These are phyloP conservation scores for Typhlichthys eigenmanni DNA, from an alignment of 2,797 vertebrate species.

Conservation along the genomic window DNA sequence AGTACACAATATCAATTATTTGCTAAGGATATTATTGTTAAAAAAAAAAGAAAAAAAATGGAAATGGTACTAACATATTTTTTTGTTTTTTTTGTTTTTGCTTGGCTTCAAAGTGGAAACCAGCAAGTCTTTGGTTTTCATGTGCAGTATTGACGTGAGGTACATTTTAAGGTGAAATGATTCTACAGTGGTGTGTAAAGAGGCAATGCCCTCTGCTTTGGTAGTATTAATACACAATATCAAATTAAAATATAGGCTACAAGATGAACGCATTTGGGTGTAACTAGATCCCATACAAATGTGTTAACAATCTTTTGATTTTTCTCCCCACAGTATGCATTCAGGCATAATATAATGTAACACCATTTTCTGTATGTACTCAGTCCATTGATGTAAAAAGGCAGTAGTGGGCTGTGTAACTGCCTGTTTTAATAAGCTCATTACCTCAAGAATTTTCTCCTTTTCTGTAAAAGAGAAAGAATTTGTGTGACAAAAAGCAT, in stretches of 20 bases:
- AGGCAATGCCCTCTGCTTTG: slow-evolving; percentile 88
- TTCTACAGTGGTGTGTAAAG: slow-evolving; percentile 91
- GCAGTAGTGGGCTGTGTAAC: slow-evolving; percentile 82
- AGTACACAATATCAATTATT: slow-evolving; percentile 86
- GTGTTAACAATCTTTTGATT: slow-evolving; percentile 78
- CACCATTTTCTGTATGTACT: slow-evolving; percentile 87
- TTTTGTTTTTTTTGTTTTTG: slow-evolving; percentile 72
- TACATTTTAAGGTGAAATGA: slow-evolving; percentile 91
- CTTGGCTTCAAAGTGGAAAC: slow-evolving; percentile 95
- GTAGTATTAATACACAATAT: slow-evolving; percentile 87
- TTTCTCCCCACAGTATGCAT: slow-evolving; percentile 86
- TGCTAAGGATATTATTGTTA: slow-evolving; percentile 89
- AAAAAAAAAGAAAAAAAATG: slow-evolving; percentile 72
- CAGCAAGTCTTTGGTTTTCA: slow-evolving; percentile 93
- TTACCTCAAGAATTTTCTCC: slow-evolving; percentile 99
- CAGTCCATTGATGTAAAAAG: slow-evolving; percentile 83
- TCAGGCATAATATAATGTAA: slow-evolving; percentile 88
- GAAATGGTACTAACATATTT: slow-evolving; percentile 77
- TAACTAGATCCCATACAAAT: slow-evolving; percentile 85
- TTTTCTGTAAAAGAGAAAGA: slow-evolving; percentile 86
- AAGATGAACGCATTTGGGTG: slow-evolving; percentile 83
- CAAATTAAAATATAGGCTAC: slow-evolving; percentile 71
- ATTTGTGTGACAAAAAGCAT: slow-evolving; percentile 81
- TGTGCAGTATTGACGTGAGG: slow-evolving; percentile 99
- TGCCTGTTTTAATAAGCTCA: slow-evolving; percentile 94